Conservation (phyloP, 2,113 vertebrate species). For the Equus quagga region DNA sequence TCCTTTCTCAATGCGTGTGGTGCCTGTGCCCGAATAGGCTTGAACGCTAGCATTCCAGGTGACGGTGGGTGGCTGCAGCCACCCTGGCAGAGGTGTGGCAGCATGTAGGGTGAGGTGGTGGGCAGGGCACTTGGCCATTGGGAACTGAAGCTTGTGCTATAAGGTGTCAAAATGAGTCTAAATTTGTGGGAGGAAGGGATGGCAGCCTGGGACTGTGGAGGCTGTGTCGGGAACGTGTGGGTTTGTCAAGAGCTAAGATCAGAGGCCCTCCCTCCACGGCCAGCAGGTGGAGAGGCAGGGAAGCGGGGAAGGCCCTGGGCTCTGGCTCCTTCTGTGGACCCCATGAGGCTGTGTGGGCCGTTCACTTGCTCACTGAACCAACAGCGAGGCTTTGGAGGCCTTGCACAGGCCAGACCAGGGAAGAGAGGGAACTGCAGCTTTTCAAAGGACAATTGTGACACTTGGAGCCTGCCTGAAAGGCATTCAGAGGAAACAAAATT, state of each 20-base stretch:
- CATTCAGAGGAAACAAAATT: background rate
- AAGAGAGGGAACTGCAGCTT: too few species aligned
- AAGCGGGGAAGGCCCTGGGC: fast-evolving
- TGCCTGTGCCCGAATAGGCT: fast-evolving
- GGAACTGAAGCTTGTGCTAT: background rate
- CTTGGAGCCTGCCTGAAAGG: background rate
- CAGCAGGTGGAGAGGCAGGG: background rate
- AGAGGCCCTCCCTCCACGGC: background rate
- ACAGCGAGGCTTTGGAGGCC: background rate
- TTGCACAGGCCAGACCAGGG: background rate
- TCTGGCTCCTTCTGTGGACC: fast-evolving
- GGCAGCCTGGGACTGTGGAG: background rate
- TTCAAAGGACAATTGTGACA: background rate
- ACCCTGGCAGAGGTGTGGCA: background rate
- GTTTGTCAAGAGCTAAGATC: background rate
- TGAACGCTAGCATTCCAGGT: background rate
- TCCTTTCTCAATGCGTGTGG: background rate
- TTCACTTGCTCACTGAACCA: background rate
- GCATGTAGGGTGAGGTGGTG: background rate
- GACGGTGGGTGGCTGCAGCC: background rate
- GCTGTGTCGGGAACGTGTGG: fast-evolving
- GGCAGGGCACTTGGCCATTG: background rate
- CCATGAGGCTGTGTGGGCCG: background rate
- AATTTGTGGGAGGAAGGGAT: background rate
- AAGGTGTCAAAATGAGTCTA: background rate